Evolutionary conservation across 2,113 vertebrate species (phyloP).

Genomic region (Stigmatopora argus): DNA sequence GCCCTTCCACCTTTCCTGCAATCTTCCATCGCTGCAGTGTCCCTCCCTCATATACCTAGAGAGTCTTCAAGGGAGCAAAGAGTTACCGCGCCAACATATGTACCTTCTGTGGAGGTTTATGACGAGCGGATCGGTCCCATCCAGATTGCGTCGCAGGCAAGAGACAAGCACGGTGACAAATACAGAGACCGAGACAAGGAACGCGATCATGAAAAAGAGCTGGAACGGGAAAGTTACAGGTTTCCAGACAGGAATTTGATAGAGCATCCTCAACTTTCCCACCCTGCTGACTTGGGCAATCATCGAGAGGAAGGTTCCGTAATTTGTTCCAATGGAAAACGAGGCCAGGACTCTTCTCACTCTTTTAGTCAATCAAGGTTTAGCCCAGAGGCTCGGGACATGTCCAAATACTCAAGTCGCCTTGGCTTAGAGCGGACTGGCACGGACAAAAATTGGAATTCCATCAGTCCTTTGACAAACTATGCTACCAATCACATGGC

Average conservation of each 20-base stretch:
- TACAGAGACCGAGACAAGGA: constrained; percentile 37
- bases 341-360: constrained; percentile 66
- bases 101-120: constrained; percentile 93
- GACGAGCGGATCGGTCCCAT: constrained; percentile 86
- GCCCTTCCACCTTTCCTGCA: constrained; percentile 71
- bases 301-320: constrained; percentile 86
- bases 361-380: constrained; percentile 70
- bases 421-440: constrained; percentile 67
- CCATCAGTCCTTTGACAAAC: constrained; percentile 82
- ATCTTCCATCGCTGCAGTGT: constrained; percentile 46
- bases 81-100: constrained; percentile 88
- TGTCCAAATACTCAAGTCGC: constrained; percentile 79
- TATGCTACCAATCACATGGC: constrained; percentile 91
- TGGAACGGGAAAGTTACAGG: constrained; percentile 63
- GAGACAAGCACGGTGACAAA: constrained; percentile 78
- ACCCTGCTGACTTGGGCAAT: constrained; percentile 70
- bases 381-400: constrained; percentile 75
- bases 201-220: constrained; percentile 68
- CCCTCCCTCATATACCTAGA: constrained; percentile 68
- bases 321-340: constrained; percentile 82
- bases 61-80: constrained; percentile 85
- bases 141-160: constrained; percentile 89
- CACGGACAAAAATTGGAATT: constrained; percentile 84
- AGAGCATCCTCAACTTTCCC: constrained; percentile 64
- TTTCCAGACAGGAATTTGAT: constrained; percentile 65